Conservation (phyloP, 2,888 invertebrate genomes). For the Cryptocephalus primarius region DNA sequence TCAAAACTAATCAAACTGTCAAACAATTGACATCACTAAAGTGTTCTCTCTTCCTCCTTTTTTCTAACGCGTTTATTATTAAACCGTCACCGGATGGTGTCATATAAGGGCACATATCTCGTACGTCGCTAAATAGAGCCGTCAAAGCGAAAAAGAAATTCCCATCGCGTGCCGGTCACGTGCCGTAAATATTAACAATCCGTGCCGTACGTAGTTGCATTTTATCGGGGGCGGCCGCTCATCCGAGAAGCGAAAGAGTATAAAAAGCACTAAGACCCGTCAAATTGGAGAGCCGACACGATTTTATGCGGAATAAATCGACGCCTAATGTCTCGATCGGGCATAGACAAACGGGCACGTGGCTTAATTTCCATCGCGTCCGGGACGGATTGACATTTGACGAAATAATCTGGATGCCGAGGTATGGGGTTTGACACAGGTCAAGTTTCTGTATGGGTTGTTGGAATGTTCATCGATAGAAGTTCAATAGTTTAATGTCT, state of each 20-base stretch:
- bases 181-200: constrained; percentile 31
- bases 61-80: constrained; percentile 1
- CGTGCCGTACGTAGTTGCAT: constrained; percentile 15
- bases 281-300: constrained; percentile 24
- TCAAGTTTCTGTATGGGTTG: too few relatives aligned
- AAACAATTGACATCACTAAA: too few relatives aligned
- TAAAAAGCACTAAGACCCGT: constrained; percentile 20
- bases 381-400: neutral
- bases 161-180: constrained; percentile 22
- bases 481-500: too few relatives aligned
- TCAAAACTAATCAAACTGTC: too few relatives aligned
- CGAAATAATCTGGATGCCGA: too few relatives aligned
- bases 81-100: constrained; percentile 23
- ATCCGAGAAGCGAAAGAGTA: constrained; percentile 1
- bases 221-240: neutral
- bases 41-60: too few relatives aligned
- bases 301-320: constrained; percentile 24
- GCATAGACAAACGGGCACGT: constrained; percentile 21
- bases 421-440: too few relatives aligned
- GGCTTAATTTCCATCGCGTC: constrained; percentile 13
- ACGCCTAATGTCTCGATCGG: constrained; percentile 17
- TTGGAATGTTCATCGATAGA: too few relatives aligned
- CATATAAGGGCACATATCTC: constrained; percentile 24
- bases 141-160: constrained; percentile 16
- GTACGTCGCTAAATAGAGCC: constrained; percentile 24